Base-by-base conservation (phyloP, 2,113 vertebrate genomes). In the Coptodon bakossiorum region DNA sequence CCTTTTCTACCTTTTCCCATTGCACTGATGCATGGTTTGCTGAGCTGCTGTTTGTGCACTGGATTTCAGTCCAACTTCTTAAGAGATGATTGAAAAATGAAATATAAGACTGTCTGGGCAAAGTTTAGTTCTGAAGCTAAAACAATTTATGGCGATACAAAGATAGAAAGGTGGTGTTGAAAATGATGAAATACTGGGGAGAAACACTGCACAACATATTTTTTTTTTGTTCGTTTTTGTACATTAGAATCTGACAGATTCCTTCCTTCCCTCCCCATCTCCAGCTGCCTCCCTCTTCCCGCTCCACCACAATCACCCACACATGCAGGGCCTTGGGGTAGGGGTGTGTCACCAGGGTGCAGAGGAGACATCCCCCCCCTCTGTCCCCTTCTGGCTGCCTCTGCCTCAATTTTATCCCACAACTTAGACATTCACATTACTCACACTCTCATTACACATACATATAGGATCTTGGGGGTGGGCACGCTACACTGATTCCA, bases 21-120 rank as follows among this genome's bases (percentile, higher is more conserved):
- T 63, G 11, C 63, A 68, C 63, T 68, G 63, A 68, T 68, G 3
- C 31, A 63, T 63, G 31, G 9, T 36, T 63, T 11, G 59, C 2
- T 6, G 16, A 63, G 31, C 59, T 36, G 29, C 31, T 34, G 31
- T 63, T 36, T 36, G 59, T 63, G 59, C 9, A 63, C 9, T 68
- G n/a, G 66, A 43, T 71, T 71, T 71, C n/a, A 71, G 4, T 68
- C n/a, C 63, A 68, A 1, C 11, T 40, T 68, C 63, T 40, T 68
- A 40, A 68, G 63, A 68, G 66, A 43, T 43, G 66, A 24, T 36
- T 36, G 59, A 63, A 71, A 71, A 43, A 68, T 68, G 5, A 71
- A 43, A 43, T 71, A 38, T 34, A 71, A 43, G 12, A 71, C n/a
- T 40, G 9, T 43, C 7, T 8, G 36, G 36, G 10, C 12, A 43